These are phyloP conservation scores for Antheraea yamamai DNA, from an alignment of 2,888 invertebrate genomes.

Conservation along the genomic window DNA sequence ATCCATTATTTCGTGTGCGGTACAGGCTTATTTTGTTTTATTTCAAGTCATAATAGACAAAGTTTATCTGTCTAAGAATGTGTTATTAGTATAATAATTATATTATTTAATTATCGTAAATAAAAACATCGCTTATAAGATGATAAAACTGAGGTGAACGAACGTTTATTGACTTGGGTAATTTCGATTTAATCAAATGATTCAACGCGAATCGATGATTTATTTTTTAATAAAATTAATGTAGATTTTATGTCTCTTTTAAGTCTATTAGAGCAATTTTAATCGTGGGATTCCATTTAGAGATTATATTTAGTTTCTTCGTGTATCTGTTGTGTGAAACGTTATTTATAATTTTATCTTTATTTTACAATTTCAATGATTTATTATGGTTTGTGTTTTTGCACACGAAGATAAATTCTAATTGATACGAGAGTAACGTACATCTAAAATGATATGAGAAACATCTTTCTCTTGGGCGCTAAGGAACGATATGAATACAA, in stretches of 20 bases:
- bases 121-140: neutral
- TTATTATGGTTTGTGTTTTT: neutral
- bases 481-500: neutral
- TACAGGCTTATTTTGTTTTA: neutral
- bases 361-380: neutral
- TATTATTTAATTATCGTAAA: neutral
- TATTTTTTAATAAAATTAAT: neutral
- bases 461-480: neutral
- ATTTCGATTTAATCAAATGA: slow-evolving; percentile 2
- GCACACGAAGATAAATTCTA: neutral
- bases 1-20: neutral
- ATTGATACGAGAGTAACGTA: neutral
- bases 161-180: neutral
- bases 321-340: neutral
- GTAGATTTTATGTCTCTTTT: neutral
- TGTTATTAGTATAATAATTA: neutral
- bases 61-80: neutral
- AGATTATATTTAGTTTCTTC: neutral
- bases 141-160: slow-evolving; percentile 3
- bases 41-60: neutral
- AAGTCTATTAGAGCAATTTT: neutral
- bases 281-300: neutral
- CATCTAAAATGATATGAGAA: neutral
- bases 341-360: neutral
- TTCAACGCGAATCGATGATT: neutral